Evolutionary conservation across 2,113 vertebrate genomes (phyloP).

Genomic region (Nycticryphes semicollaris): DNA sequence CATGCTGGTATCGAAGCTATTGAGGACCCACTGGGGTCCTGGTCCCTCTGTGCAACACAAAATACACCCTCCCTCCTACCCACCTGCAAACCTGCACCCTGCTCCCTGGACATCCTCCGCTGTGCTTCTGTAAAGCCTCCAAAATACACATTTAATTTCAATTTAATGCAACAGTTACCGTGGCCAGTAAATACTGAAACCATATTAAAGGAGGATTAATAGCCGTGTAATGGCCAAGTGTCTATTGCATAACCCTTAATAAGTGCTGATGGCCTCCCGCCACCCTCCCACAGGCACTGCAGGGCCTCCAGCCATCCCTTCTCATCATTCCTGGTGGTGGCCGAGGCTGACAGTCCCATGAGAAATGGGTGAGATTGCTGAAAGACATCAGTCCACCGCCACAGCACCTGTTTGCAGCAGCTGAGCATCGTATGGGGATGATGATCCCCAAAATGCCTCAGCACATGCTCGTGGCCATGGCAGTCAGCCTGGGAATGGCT

Average conservation of each 20-base stretch:
- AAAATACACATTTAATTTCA: background rate
- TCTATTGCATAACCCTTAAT: background rate
- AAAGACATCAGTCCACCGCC: background rate
- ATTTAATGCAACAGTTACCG: background rate
- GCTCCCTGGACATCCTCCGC: background rate
- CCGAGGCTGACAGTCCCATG: background rate
- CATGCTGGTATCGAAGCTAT: background rate
- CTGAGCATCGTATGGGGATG: fast-evolving
- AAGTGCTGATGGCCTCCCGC: background rate
- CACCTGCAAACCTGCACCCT: background rate
- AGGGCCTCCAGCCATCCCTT: background rate
- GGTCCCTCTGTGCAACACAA: background rate
- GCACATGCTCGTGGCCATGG: background rate
- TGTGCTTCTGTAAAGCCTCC: background rate
- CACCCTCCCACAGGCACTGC: fast-evolving
- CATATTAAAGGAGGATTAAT: conserved; percentile 13
- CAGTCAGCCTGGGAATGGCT: background rate
- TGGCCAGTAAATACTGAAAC: background rate
- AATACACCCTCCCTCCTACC: background rate
- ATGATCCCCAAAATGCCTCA: background rate
- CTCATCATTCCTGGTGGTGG: fast-evolving
- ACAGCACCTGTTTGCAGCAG: background rate
- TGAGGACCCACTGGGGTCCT: background rate
- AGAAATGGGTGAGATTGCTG: background rate
- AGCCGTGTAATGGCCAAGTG: background rate